These are phyloP conservation scores for Antheraea mylitta DNA, from an alignment of 1,140 invertebrate genomes.

Conservation along the genomic window DNA sequence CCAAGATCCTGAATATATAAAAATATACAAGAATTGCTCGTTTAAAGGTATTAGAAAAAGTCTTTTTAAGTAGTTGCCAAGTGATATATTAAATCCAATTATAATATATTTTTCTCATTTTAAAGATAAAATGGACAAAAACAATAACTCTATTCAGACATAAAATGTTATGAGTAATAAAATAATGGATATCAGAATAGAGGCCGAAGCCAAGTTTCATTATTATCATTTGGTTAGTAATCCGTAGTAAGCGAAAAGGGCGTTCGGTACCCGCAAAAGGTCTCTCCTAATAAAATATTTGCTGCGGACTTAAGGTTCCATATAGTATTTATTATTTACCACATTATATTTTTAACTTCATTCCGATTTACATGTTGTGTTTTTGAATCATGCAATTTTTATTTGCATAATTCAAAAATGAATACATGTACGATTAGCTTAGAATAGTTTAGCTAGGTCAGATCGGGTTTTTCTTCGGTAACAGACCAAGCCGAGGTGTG, in stretches of 20 bases:
- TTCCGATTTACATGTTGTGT: too few species aligned
- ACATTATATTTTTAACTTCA: background rate
- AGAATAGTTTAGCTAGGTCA: too few species aligned
- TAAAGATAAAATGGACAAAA: background rate
- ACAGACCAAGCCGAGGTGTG: too few species aligned
- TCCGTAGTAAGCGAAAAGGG: background rate
- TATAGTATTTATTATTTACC: background rate
- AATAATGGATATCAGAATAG: background rate
- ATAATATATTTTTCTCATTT: too few species aligned
- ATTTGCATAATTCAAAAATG: too few species aligned
- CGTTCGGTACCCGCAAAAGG: background rate
- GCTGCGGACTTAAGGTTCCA: slow-evolving; percentile 14
- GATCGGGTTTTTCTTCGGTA: too few species aligned
- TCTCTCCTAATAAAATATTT: slow-evolving; percentile 40
- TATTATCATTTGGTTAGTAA: background rate
- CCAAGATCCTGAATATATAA: too few species aligned
- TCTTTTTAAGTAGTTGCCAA: background rate
- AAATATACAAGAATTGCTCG: too few species aligned
- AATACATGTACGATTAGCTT: too few species aligned
- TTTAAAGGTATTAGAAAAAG: too few species aligned
- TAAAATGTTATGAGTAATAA: background rate
- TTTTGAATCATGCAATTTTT: too few species aligned
- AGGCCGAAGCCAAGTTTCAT: background rate
- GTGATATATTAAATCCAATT: background rate
- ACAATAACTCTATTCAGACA: background rate